phyloP scores from a whole-genome alignment of 2,888 invertebrate genomes.

The Idaea straminata region DNA sequence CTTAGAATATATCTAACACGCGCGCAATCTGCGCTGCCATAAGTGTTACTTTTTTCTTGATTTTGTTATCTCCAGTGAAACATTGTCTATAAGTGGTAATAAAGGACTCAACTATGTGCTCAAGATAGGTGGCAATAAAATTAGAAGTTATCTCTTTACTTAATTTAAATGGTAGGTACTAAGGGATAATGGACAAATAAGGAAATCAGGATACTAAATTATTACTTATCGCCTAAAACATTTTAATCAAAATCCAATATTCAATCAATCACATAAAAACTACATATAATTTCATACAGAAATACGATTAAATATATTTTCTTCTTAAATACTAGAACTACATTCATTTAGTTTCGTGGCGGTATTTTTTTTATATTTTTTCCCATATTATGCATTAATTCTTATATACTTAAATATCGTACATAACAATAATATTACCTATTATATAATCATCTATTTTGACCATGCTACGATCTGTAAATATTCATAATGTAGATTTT shows the following conservation, averaged over 20 bases:
- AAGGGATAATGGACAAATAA: constrained; percentile 10
- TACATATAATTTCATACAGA: constrained; percentile 81
- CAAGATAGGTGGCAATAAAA: too few species aligned
- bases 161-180: neutral
- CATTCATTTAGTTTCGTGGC: constrained; percentile 66
- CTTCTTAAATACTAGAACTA: constrained; percentile 71
- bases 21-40: too few species aligned
- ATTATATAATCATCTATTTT: constrained; percentile 39
- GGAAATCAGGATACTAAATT: constrained; percentile 51
- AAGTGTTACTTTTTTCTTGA: too few species aligned
- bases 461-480: constrained; percentile 59
- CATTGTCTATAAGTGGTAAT: too few species aligned
- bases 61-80: too few species aligned
- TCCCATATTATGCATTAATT: constrained; percentile 70
- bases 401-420: constrained; percentile 60
- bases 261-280: constrained; percentile 78
- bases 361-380: constrained; percentile 73
- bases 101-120: too few species aligned
- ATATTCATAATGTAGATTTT: constrained; percentile 50
- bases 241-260: constrained; percentile 76
- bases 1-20: too few species aligned
- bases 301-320: constrained; percentile 80
- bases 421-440: constrained; percentile 48
- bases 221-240: constrained; percentile 69
- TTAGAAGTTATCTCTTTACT: too few species aligned